Conservation (phyloP, 2,888 invertebrate genomes). For the Napeogenes sylphis region DNA sequence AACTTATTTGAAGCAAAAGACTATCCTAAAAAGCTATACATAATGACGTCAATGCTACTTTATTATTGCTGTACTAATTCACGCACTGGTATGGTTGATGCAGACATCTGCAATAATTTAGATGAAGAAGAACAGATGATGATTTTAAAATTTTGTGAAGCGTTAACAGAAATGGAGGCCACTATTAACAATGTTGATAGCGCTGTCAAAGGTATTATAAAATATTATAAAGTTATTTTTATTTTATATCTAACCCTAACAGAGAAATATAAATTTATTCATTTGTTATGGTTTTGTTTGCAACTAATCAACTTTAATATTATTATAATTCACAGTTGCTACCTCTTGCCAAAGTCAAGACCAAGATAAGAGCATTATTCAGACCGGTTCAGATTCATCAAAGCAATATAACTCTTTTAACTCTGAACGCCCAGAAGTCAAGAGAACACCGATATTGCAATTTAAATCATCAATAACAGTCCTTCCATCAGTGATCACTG, state of each 20-base stretch:
- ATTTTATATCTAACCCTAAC: neutral
- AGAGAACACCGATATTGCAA: slow-evolving; percentile 32
- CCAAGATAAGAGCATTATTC: neutral
- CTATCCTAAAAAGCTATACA: slow-evolving; percentile 43
- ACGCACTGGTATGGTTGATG: slow-evolving; percentile 42
- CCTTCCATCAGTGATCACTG: slow-evolving; percentile 41
- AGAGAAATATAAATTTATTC: too few species aligned
- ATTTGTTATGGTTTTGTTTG: too few species aligned
- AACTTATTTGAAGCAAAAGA: slow-evolving; percentile 44
- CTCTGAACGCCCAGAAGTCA: slow-evolving; percentile 7
- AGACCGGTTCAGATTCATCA: slow-evolving; percentile 11
- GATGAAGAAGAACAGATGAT: slow-evolving; percentile 45
- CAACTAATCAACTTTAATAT: neutral
- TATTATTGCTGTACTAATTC: slow-evolving; percentile 55
- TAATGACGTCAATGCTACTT: slow-evolving; percentile 47
- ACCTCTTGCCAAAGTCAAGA: neutral
- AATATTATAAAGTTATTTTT: neutral
- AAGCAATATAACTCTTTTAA: slow-evolving; percentile 9
- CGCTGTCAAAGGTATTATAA: slow-evolving; percentile 45
- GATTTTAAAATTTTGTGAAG: slow-evolving; percentile 55
- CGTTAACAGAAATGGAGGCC: slow-evolving; percentile 47
- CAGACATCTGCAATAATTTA: slow-evolving; percentile 47
- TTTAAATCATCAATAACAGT: slow-evolving; percentile 48
- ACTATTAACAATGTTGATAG: slow-evolving; percentile 50
- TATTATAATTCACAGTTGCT: neutral